Percentiles rank a stretch among this genome's conserved stretches.
Conservation (phyloP, 2,113 vertebrate genomes). For the Echinops telfairi region DNA sequence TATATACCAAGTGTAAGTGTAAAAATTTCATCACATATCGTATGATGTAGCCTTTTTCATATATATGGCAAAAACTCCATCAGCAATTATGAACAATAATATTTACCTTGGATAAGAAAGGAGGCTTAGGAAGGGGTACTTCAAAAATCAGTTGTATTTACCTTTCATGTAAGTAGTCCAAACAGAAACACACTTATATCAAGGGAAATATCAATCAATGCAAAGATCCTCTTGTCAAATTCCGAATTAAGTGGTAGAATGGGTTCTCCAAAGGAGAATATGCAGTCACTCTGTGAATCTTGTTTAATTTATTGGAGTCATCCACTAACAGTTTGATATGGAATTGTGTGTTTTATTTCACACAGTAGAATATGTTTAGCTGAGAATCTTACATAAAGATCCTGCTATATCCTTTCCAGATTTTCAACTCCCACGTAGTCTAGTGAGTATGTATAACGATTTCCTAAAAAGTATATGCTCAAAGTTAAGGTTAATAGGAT, state of each 20-base stretch:
- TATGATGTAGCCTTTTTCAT: neutral
- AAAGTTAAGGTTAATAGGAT: conserved; percentile 35
- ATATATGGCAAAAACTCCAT: neutral
- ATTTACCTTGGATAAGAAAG: conserved; percentile 18
- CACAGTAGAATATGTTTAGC: neutral
- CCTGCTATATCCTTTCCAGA: conserved; percentile 41
- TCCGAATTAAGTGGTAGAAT: neutral
- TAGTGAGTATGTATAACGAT: conserved; percentile 27
- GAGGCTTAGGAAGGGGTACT: neutral
- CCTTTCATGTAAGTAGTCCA: neutral
- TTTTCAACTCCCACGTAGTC: conserved; percentile 60
- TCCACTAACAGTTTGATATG: conserved; percentile 17
- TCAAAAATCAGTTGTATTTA: conserved; percentile 33
- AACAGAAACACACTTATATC: neutral
- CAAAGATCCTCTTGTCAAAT: neutral
- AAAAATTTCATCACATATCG: neutral
- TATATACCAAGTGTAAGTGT: accelerated
- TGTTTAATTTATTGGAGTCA: neutral
- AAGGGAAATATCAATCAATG: neutral
- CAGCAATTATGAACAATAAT: neutral
- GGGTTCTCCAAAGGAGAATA: neutral
- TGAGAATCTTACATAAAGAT: conserved; percentile 49
- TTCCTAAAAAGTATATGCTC: conserved; percentile 44
- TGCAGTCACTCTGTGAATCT: neutral
- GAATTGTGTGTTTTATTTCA: conserved; percentile 16